Base-by-base conservation (phyloP, 2,113 vertebrate genomes). In the Cebidichthys violaceus region DNA sequence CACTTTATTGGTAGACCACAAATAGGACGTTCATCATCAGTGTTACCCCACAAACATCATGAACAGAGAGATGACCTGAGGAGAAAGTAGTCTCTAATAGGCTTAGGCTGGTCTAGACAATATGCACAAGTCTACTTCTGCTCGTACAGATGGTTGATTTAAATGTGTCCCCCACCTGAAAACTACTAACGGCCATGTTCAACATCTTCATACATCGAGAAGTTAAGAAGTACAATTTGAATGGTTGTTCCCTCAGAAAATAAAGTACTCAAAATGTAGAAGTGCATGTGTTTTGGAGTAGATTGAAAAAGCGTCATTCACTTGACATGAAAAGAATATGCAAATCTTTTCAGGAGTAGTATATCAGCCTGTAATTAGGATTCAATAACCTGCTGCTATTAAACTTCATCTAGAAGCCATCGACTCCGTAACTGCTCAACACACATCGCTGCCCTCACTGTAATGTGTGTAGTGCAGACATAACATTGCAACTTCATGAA, bases 51-150 rank as follows among this genome's bases (percentile, higher is more conserved):
- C 17, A 57, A 17, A 72, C 43, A 75, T 81, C 43, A 52, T 24
- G 47, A 73, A 83, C 27, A 77, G 41, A 50, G 43, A 45, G 79
- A 85, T 73, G 57, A 76, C 80, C 75, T 50, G 60, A 35, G 14
- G 86, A 82, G 86, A 92, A 92, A 91, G 90, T 88, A 76, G 70
- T 39, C 72, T 78, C 72, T 86, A 89, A 90, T 81, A 86, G 76
- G 87, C 82, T 91, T 85, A 85, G 31, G 33, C 37, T 72, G 29
- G 75, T 85, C 79, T 73, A 83, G 79, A 88, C 86, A 84, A 73
- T 24, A 24, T 70, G 50, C 27, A 55, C 70, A 35, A 61, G 62
- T 39, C 77, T 70, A 70, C 67, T 78, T 80, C 61, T 60, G 71
- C 72, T 59, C 20, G 55, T 70, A 31, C 73, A 76, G 82, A 81